Evolutionary conservation across 2,888 invertebrate genomes (phyloP).

Genomic region (Caenorhabditis parvicauda): DNA sequence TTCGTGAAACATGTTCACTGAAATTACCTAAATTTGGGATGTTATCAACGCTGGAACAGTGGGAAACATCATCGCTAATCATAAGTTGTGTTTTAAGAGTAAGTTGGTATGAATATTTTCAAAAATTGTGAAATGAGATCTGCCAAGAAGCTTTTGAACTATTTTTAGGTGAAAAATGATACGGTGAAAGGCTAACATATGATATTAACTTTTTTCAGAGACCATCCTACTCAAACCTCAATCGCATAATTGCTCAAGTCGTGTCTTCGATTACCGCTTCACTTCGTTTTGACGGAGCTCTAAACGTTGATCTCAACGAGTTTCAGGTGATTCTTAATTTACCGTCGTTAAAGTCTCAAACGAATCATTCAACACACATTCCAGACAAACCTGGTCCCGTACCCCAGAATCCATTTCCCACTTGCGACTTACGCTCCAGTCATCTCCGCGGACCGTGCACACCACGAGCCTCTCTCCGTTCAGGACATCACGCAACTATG

Average conservation of each 20-base stretch:
- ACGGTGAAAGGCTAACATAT: neutral
- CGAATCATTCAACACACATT: neutral
- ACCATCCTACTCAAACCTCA: conserved; percentile 83
- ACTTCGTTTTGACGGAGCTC: conserved; percentile 66
- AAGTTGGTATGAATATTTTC: neutral
- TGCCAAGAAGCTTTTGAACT: neutral
- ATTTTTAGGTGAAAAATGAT: neutral
- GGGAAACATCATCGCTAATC: neutral
- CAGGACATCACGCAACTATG: conserved; percentile 76
- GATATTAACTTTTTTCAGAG: conserved; percentile 62
- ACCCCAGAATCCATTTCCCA: conserved; percentile 87
- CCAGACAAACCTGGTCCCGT: conserved; percentile 72
- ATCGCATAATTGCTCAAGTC: conserved; percentile 89
- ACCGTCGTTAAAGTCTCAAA: neutral
- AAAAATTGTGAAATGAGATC: conserved; percentile 2
- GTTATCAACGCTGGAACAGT: no score
- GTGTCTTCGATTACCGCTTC: conserved; percentile 73
- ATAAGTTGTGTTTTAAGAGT: neutral
- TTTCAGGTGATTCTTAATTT: conserved; percentile 62
- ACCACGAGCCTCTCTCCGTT: conserved; percentile 45
- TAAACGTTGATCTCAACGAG: conserved; percentile 67
- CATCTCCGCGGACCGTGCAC: conserved; percentile 47
- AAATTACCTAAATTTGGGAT: no score
- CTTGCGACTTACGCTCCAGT: conserved; percentile 69
- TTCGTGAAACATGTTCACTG: no score